Base-by-base conservation (phyloP, 2,888 invertebrate genomes). In the Stenodema calcarata region DNA sequence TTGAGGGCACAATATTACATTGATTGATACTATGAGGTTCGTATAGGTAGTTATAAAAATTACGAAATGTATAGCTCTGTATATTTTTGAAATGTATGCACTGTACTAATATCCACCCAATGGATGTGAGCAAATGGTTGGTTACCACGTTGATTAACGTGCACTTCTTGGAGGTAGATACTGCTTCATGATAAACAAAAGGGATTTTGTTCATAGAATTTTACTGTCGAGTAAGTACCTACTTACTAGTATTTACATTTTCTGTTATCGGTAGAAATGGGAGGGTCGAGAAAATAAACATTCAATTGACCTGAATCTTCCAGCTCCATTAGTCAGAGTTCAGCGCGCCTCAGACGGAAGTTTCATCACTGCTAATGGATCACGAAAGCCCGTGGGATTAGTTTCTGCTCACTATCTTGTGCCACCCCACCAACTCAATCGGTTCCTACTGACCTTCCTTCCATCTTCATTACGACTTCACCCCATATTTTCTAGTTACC, bases 341-440 rank as follows among this genome's bases (percentile, higher is more conserved):
- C 70, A 9, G 30, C 28, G 27, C 70, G 14, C 50, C n/a, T 1
- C 27, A 27, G 70, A 18, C 70, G 70, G 70, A 70, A 30, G 28
- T 70, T 70, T 70, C 70, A 70, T 70, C 70, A 70, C 70, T 7
- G 28, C 70, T 70, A 70, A 70, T 70, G 70, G 70, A 70, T 70
- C 70, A 78, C 78, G 78, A 41, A 78, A 78, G 78, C 78, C 78
- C 16, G 35, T 44, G 42, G 44, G 41, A 78, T 44, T 44, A 78
- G 44, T 78, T 27, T 41, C 78, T 18, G 78, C 28, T 23, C 35
- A 35, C 35, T 4, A 35, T 35, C 35, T 35, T 35, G 35, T 7
- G 35, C 16, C 70, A 44, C 44, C 1, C 44, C 16, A n/a, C n/a
- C 50, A n/a, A 50, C n/a, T 14, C 23, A 9, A 14, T 30, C 70